Conservation (phyloP, 2,113 vertebrate species). For the Elephantulus edwardii region DNA sequence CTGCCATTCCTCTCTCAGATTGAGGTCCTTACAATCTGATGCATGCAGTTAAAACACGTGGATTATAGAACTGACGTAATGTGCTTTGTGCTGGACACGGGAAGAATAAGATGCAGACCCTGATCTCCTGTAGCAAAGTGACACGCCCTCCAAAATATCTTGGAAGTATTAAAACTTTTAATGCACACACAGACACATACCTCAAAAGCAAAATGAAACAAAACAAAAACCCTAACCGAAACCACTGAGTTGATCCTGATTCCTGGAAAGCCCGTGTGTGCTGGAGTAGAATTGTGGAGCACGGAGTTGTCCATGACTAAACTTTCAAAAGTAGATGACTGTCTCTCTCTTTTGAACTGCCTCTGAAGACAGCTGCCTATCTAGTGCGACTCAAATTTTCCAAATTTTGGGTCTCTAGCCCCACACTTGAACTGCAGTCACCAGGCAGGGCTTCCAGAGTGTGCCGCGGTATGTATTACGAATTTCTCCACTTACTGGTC, state of each 20-base stretch:
- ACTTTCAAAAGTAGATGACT: background rate
- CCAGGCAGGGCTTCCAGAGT: background rate
- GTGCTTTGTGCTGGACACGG: background rate
- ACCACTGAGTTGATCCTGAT: background rate
- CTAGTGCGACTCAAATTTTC: too few relatives aligned
- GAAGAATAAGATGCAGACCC: background rate
- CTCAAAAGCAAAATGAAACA: background rate
- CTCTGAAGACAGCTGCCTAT: background rate
- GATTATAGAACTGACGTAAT: background rate
- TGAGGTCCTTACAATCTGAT: background rate
- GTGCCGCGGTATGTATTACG: background rate
- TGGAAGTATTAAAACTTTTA: background rate
- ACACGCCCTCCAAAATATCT: fast-evolving
- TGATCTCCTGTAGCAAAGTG: background rate
- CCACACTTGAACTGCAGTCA: background rate
- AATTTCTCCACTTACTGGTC: background rate
- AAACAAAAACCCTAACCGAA: background rate
- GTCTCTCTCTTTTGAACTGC: background rate
- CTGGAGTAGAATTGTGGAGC: background rate
- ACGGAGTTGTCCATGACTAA: background rate
- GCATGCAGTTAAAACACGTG: fast-evolving
- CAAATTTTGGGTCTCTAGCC: too few relatives aligned
- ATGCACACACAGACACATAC: background rate
- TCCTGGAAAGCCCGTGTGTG: background rate
- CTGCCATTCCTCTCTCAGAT: background rate